Base-by-base conservation (phyloP, 1,140 invertebrate species). In the Drosophila quadrilineata region DNA sequence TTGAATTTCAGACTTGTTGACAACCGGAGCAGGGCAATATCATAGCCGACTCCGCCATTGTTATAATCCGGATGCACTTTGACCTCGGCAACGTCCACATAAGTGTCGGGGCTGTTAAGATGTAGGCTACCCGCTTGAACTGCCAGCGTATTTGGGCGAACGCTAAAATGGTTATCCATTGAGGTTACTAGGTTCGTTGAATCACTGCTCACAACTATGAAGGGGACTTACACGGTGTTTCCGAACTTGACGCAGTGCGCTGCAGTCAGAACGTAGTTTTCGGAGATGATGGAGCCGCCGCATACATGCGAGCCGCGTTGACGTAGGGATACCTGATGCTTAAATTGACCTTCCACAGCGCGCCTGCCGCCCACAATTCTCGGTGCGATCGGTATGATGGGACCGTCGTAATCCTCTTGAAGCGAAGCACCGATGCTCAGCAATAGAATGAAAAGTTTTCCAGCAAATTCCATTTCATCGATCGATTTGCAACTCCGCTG, bases 211-310 rank as follows among this genome's bases (percentile, higher is more conserved):
- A 33, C 31, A 10, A 3, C 4, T 2, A 12, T 4, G 31, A n/a
- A 19, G 6, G n/a, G n/a, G n/a, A n/a, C 75, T 63, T 33, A 79
- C 75, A 65, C 36, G 33, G 35, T 29, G 0, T 10, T n/a, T 0
- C 68, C 73, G 16, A 54, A 41, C 19, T 53, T 36, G 9, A 87
- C 72, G 41, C 93, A 93, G 58, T 93, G 93, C 36, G 91, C 92
- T 2, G 93, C 92, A 0, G 92, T 93, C 0, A 93, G 70, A 14
- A 93, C 87, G 65, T 90, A 91, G 50, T 86, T 80, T 0, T 66
- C 36, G 3, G 88, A 89, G 3, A 93, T 77, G 3, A 93, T 91
- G 6, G 92, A 91, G 26, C 92, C 93, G 14, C 93, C 92, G 35
- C 93, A 93, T n/a, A 89, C 79, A 26, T 91, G 90, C 0, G 49